phyloP scores from a whole-genome alignment of 1,140 invertebrate genomes.

The Theocolax elegans region DNA sequence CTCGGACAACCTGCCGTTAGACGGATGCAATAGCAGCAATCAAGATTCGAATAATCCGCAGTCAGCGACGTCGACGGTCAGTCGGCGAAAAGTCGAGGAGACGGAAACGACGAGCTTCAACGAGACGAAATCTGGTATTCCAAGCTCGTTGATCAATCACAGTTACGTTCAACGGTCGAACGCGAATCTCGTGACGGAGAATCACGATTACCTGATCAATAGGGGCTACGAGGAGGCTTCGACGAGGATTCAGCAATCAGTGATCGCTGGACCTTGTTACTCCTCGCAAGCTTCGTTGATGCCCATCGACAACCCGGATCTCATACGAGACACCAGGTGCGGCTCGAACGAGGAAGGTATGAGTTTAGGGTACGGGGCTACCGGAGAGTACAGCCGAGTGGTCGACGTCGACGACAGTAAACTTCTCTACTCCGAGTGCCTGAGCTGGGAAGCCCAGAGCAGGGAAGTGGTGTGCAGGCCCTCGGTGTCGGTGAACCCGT shows the following conservation, averaged over 20 bases:
- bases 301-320: slow-evolving; percentile 80
- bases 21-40: slow-evolving; percentile 56
- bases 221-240: slow-evolving; percentile 26
- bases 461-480: slow-evolving; percentile 60
- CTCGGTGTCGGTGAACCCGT: slow-evolving; percentile 63
- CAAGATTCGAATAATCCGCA: slow-evolving; percentile 24
- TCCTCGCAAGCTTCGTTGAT: slow-evolving; percentile 73
- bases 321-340: slow-evolving; percentile 79
- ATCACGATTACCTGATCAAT: slow-evolving; percentile 25
- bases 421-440: slow-evolving; percentile 75
- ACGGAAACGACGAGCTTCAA: slow-evolving; percentile 61
- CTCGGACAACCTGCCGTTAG: slow-evolving; percentile 69
- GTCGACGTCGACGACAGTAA: slow-evolving; percentile 78
- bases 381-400: slow-evolving; percentile 47
- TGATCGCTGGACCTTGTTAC: slow-evolving; percentile 67
- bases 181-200: background rate
- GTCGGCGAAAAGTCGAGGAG: slow-evolving; percentile 57
- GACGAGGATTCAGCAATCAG: slow-evolving; percentile 21
- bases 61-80: slow-evolving; percentile 50
- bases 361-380: slow-evolving; percentile 35
- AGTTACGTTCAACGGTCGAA: slow-evolving; percentile 45
- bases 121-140: slow-evolving; percentile 54
- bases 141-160: slow-evolving; percentile 51
- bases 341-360: slow-evolving; percentile 59
- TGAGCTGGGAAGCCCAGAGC: slow-evolving; percentile 66